Conservation (phyloP, 2,113 vertebrate genomes). For the Crocuta crocuta region DNA sequence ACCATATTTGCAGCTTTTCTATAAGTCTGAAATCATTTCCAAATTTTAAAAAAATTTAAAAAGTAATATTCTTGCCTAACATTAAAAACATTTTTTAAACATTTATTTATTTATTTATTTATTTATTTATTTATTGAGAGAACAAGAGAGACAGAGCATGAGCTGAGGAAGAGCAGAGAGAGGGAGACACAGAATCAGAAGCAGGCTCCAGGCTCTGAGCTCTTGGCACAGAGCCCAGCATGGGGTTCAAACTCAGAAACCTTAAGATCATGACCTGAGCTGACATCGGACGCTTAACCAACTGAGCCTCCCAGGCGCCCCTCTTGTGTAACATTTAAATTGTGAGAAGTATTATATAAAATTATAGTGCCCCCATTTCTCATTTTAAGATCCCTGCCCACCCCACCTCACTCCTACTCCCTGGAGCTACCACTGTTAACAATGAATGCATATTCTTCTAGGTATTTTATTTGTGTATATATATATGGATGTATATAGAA, state of each 20-base stretch:
- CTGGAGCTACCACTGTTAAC: neutral
- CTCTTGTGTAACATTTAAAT: neutral
- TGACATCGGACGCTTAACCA: too few relatives aligned
- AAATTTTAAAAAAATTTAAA: neutral
- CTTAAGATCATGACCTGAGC: too few relatives aligned
- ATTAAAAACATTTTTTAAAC: too few relatives aligned
- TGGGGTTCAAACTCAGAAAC: too few relatives aligned
- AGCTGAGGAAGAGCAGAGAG: too few relatives aligned
- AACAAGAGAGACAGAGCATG: too few relatives aligned
- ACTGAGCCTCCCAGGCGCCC: too few relatives aligned
- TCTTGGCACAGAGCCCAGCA: too few relatives aligned
- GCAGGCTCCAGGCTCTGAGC: too few relatives aligned
- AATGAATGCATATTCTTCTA: neutral
- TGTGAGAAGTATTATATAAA: neutral
- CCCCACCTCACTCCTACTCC: neutral
- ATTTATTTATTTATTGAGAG: too few relatives aligned
- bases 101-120: too few relatives aligned
- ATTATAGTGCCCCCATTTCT: neutral
- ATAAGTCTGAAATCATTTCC: neutral
- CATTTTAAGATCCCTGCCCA: neutral
- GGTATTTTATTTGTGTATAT: neutral
- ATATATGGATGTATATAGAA: neutral
- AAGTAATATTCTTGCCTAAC: neutral
- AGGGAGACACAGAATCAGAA: too few relatives aligned
- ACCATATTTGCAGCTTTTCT: constrained; percentile 8